Evolutionary conservation across 2,113 vertebrate genomes (phyloP), one percentile per base, ranked within the genome.

Genomic region (Pleuronectes platessa): DNA sequence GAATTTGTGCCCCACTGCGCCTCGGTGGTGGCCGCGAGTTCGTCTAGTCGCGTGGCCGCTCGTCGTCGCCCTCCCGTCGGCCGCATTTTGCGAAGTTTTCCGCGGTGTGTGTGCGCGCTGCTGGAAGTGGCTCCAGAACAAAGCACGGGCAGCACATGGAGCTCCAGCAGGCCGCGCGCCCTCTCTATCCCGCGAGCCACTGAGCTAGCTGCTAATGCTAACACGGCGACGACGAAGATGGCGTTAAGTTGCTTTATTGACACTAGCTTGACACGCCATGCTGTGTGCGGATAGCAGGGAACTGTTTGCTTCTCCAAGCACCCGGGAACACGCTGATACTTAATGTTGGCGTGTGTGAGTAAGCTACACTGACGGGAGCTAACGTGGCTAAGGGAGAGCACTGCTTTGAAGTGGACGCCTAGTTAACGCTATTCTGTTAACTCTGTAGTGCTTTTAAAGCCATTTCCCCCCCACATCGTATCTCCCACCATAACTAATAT

Each of bases 131-230:
- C 88, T 71, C 64, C 90, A 95, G 96, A 96, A 96, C 95, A 96
- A 96, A 96, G 96, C 68, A 61, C 94, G 49, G 49, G 93, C 86
- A 78, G 94, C 91, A 96, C 96, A 96, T 96, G 96, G 95, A 94
- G 92, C 82, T 90, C 88, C 90, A 91, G 92, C 92, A 95, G 95
- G 93, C 95, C 94, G 92, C 93, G 89, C 92, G 89, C 79, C 70
- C 61, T 69, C 58, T 86, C 78, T 76, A 80, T 53, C 24, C 47
- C 60, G 83, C 65, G 54, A 79, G 75, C 74, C 61, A 31, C 18
- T 0, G 8, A 64, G 73, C 61, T 86, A 82, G 64, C 74, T 2
- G 85, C 88, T 88, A 86, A 78, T 1, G 76, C 80, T 69, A 65
- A 64, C 68, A 64, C 15, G 6, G 49, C 6, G n/a, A 58, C 40